Evolutionary conservation across 2,113 vertebrate species (phyloP), one percentile per base, ranked within the genome.

Genomic region (Engraulis encrasicolus): DNA sequence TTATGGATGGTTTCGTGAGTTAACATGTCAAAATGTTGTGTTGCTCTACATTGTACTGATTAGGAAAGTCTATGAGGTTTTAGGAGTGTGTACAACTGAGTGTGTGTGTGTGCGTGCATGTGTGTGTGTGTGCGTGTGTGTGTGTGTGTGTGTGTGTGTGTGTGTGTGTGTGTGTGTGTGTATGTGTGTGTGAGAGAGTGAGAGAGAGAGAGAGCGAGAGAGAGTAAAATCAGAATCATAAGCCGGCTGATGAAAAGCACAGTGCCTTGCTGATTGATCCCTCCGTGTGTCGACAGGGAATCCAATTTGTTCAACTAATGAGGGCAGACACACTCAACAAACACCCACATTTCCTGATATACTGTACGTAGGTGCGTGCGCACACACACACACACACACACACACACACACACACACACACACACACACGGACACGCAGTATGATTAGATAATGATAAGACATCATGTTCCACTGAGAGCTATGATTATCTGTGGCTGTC

Each of bases 271-370:
- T 34, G 49, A 82, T 50, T 50, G 77, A 82, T 84, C 61, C 49
- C 82, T 49, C 81, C 5, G 6, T 85, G 82, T 85, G 80, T 87
- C 86, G 84, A 82, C 86, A 85, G 83, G 78, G 58, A 87, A 87
- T 87, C 83, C 58, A 82, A 87, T 87, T 87, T 87, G 80, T 40
- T 40, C 84, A 78, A 84, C 45, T 79, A 84, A 87, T 84, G 80
- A 84, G 78, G 38, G 45, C n/a, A 77, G 80, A 79, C 50, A 50
- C 77, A 71, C 61, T 71, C 61, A 31, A 27, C 23, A 71, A 71
- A 84, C 81, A 84, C 52, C 14, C 74, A 74, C 66, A 27, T 36
- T 84, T 36, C 19, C 80, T 78, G 80, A 54, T n/a, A 45, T 45
- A n/a, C 40, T 45, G 40, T 45, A n/a, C 23, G 23, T 31, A 27